Conservation (phyloP, 92 coral and sea anemone genomes). For the Metridium senile region DNA sequence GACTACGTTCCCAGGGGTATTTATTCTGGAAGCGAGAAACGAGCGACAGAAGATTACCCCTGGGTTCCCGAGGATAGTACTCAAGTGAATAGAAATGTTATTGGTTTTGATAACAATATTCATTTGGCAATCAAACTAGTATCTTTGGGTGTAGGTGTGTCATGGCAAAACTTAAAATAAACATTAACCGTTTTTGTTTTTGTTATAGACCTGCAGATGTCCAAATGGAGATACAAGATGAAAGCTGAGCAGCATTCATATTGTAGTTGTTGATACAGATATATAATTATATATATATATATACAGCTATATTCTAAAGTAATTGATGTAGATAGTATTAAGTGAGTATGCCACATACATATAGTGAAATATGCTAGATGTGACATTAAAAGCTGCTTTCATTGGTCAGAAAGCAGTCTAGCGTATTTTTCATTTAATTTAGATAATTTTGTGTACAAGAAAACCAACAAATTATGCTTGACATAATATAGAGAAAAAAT, state of each 20-base stretch:
- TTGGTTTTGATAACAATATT: too few species aligned
- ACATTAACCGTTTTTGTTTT: background rate
- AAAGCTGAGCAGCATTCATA: constrained; percentile 22
- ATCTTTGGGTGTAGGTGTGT: too few species aligned
- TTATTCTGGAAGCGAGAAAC: too few species aligned
- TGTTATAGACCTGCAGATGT: constrained; percentile 67
- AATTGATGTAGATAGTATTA: constrained; percentile 36
- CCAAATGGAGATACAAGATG: constrained; percentile 85
- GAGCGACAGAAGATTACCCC: too few species aligned
- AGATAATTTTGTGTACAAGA: background rate
- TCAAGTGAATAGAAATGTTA: too few species aligned
- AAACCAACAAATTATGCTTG: background rate
- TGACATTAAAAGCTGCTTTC: constrained; percentile 24
- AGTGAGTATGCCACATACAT: background rate
- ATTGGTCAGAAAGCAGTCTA: constrained; percentile 22
- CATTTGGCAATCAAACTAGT: too few species aligned
- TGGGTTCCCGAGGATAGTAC: too few species aligned
- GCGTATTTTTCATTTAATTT: background rate
- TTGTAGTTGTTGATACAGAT: background rate
- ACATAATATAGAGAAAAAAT: background rate
- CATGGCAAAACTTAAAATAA: too few species aligned
- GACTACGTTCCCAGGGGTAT: too few species aligned
- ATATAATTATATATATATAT: constrained; percentile 1
- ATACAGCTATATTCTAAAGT: constrained; percentile 24
- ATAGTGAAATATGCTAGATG: constrained; percentile 17